phyloP scores from a whole-genome alignment of 2,888 invertebrate species.

The Philonicus albiceps region DNA sequence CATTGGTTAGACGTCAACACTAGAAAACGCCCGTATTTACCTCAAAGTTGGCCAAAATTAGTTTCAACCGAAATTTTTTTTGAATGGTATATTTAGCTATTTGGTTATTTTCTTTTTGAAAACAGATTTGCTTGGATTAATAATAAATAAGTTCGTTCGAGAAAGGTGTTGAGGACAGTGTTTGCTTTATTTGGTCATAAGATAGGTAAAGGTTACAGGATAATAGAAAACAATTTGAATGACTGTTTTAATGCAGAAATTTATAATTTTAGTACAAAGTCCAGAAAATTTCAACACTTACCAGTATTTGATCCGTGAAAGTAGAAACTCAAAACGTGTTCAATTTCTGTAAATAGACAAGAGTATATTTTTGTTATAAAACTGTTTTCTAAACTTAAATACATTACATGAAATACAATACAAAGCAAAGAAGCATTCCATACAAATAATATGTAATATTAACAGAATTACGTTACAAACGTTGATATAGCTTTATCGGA shows the following conservation, averaged over 20 bases:
- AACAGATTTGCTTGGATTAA: background rate
- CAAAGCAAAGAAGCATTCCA: too few species aligned
- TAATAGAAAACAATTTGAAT: background rate
- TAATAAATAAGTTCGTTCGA: background rate
- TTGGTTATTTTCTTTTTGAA: background rate
- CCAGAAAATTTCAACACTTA: background rate
- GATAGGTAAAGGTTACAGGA: background rate
- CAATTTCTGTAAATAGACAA: background rate
- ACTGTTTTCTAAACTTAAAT: background rate
- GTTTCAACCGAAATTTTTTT: background rate
- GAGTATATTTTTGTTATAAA: background rate
- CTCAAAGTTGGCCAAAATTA: conserved; percentile 29
- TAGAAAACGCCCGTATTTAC: background rate
- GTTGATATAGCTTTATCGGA: too few species aligned
- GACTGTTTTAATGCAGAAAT: background rate
- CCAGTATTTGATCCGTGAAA: background rate
- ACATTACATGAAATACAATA: background rate
- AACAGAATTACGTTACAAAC: too few species aligned
- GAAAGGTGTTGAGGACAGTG: background rate
- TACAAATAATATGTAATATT: too few species aligned
- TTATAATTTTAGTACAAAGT: background rate
- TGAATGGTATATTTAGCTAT: background rate
- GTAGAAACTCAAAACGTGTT: background rate
- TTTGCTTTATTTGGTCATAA: background rate
- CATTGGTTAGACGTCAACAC: background rate